Conservation (phyloP, 2,113 vertebrate genomes). For the Atrichornis clamosus region DNA sequence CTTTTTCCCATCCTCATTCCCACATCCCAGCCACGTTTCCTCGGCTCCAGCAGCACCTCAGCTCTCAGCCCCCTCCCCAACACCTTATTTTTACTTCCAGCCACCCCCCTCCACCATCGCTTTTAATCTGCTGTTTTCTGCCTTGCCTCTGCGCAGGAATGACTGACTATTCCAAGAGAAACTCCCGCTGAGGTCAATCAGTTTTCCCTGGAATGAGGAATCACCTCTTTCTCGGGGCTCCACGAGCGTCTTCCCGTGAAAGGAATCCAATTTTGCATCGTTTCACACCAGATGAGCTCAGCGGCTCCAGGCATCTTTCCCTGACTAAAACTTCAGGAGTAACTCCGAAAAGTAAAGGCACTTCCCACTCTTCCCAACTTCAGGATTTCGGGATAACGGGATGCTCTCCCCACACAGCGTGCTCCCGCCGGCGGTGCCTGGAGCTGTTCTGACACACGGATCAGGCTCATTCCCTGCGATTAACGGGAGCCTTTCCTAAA, state of each 20-base stretch:
- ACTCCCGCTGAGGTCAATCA: background rate
- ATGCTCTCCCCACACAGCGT: accelerated
- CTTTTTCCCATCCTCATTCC: background rate
- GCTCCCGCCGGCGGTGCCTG: background rate
- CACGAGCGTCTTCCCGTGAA: background rate
- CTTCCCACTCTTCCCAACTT: background rate
- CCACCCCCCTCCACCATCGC: background rate
- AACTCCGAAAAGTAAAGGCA: background rate
- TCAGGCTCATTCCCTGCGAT: background rate
- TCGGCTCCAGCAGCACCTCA: background rate
- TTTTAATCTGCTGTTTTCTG: background rate
- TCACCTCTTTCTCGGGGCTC: background rate
- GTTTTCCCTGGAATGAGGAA: background rate
- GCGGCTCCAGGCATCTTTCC: background rate
- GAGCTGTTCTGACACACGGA: background rate
- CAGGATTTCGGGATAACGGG: background rate
- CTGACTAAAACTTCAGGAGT: background rate
- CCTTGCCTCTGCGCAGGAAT: background rate
- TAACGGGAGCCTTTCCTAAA: background rate
- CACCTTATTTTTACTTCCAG: background rate
- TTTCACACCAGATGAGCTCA: background rate
- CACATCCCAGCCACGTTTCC: background rate
- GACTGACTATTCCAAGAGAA: background rate
- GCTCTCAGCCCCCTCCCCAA: background rate
- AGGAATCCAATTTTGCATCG: background rate